phyloP scores from a whole-genome alignment of 2,113 vertebrate genomes.

The Pitta sordida region DNA sequence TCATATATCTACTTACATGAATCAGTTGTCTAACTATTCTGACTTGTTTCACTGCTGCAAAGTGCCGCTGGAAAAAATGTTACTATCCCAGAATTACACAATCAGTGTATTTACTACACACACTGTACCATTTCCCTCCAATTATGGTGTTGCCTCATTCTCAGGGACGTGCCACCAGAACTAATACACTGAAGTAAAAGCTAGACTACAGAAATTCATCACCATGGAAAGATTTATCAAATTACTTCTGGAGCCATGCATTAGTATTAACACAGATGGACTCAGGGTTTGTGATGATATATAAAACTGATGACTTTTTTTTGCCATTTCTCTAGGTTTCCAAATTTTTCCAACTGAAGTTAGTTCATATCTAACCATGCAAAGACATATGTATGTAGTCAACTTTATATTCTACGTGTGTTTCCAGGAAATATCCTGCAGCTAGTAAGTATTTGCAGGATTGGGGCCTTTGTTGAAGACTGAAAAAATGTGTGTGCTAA shows the following conservation, averaged over 20 bases:
- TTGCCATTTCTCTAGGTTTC: background rate
- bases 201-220: background rate
- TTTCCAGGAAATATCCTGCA: background rate
- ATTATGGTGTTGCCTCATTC: background rate
- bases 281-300: background rate
- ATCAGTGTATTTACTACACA: background rate
- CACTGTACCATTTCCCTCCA: background rate
- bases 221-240: background rate
- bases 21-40: background rate
- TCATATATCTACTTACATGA: background rate
- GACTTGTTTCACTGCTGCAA: background rate
- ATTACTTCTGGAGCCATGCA: background rate
- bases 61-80: background rate
- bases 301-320: background rate
- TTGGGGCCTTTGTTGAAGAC: background rate
- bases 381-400: background rate
- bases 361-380: background rate
- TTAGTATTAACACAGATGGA: background rate
- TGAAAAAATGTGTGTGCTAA: conserved; percentile 3
- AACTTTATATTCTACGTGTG: background rate
- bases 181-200: background rate
- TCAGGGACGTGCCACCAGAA: background rate
- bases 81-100: background rate
- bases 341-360: background rate
- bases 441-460: background rate